These are phyloP conservation scores for Lagorchestes hirsutus DNA, from an alignment of 2,797 vertebrate species.

Conservation along the genomic window DNA sequence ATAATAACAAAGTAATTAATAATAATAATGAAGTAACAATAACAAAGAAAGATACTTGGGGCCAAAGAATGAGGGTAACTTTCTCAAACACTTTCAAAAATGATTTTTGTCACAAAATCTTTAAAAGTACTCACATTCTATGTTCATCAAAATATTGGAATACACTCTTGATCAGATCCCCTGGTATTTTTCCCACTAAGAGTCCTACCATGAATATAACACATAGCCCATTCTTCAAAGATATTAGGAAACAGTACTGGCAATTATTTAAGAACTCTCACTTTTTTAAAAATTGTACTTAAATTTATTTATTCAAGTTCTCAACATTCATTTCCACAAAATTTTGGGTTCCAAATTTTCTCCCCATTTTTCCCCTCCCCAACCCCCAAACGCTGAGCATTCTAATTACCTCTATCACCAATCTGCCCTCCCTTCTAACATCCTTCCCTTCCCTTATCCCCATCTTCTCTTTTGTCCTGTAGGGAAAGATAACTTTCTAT, in stretches of 20 bases:
- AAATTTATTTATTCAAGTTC: too few species aligned
- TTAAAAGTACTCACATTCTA: background rate
- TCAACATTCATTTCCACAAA: too few species aligned
- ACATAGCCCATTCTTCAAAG: conserved; percentile 1
- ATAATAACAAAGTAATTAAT: background rate
- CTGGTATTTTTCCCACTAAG: background rate
- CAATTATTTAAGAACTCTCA: conserved; percentile 69
- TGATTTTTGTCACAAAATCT: background rate
- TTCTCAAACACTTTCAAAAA: background rate
- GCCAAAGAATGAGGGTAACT: background rate
- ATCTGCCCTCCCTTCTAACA: too few species aligned
- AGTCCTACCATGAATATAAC: background rate
- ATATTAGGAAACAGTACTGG: conserved; percentile 57
- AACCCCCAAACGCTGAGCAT: too few species aligned
- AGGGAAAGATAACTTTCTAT: too few species aligned
- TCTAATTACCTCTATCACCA: too few species aligned
- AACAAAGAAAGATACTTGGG: background rate
- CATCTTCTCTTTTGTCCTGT: too few species aligned
- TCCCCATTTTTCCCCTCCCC: too few species aligned
- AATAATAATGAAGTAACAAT: too few species aligned
- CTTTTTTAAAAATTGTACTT: conserved; percentile 45
- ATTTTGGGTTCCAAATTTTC: too few species aligned
- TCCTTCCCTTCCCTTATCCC: too few species aligned
- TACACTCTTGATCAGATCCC: background rate
- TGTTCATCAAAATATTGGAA: background rate